Percentiles rank a stretch among this genome's conserved stretches.
Evolutionary conservation across 2,888 invertebrate genomes (phyloP).

Genomic region (Pachydiplax longipennis): DNA sequence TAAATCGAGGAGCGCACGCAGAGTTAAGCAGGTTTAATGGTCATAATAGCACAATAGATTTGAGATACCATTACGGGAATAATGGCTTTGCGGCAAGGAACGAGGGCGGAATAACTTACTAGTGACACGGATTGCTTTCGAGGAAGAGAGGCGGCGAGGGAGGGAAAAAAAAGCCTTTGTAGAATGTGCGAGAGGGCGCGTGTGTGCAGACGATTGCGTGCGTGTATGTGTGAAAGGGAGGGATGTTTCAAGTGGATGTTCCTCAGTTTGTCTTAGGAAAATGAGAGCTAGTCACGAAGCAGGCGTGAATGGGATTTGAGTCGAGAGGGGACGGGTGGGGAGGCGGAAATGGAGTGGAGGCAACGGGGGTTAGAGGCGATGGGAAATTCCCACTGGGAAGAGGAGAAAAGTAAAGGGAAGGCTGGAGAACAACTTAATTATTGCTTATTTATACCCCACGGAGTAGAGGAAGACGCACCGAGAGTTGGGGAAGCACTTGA

Average conservation of each 20-base stretch:
- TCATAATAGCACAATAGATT: too few species aligned
- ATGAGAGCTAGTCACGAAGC: conserved; percentile 19
- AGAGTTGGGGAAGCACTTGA: too few species aligned
- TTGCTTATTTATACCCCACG: not conserved
- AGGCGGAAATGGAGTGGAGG: not conserved
- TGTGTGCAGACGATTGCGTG: not conserved
- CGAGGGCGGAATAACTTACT: not conserved
- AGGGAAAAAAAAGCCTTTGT: not conserved
- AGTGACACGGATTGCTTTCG: not conserved
- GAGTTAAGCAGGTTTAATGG: too few species aligned
- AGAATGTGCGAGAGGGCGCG: not conserved
- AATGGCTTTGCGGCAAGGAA: not conserved
- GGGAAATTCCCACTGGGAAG: not conserved
- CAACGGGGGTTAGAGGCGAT: not conserved
- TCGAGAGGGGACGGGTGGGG: not conserved
- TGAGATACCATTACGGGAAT: not conserved
- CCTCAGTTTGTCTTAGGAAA: conserved; percentile 1
- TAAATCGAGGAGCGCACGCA: too few species aligned
- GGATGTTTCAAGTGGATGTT: not conserved
- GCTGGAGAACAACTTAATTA: not conserved
- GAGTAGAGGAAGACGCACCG: too few species aligned
- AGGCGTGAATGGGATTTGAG: conserved; percentile 10
- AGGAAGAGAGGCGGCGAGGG: not conserved
- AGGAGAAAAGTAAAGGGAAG: not conserved
- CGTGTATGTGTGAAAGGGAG: not conserved